Evolutionary conservation across 2,888 invertebrate genomes (phyloP), one percentile per base, ranked within the genome.

Genomic region (Synanthedon myopaeformis): DNA sequence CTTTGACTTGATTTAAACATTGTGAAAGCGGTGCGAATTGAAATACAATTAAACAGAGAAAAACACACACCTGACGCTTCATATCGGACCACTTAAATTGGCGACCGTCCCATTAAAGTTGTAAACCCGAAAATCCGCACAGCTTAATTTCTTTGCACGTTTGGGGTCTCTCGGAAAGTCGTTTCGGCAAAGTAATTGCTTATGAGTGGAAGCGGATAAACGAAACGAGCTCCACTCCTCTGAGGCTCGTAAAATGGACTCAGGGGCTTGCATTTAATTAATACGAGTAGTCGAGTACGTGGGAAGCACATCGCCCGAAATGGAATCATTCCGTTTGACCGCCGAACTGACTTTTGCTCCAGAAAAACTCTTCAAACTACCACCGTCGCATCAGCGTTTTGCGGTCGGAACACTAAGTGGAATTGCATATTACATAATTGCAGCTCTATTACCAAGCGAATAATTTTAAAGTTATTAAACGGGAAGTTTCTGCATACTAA

Each of bases 241-340:
- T 65, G 76, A 71, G 73, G 63, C 74, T 80, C 83, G 76, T 84
- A 82, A 84, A 85, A 80, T 79, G 83, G 80, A 81, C 80, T 83
- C 81, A 65, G 79, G 74, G 79, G 82, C 79, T 82, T 83, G 84
- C 82, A 83, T 83, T 82, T 83, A 85, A 85, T 85, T 84, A 85
- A 83, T 84, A 80, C 82, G 72, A 75, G 76, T 76, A 76, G 72
- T 75, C 72, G 66, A 76, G 73, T 77, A 83, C 79, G 79, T 81
- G 81, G 70, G 70, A 35, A 74, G 76, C 74, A 76, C 77, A 76
- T 78, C 74, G 70, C 67, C 60, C 63, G 73, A 67, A 79, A 81
- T 82, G 73, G 67, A 82, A 76, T 77, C 74, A 76, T 76, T 78
- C 76, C 74, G 76, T 79, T 80, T 78, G 76, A 79, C 78, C 74